A percentile compares a stretch with the other conserved stretches of the same genome.
phyloP scores from a whole-genome alignment of 2,113 vertebrate species.

The Hypomesus transpacificus region DNA sequence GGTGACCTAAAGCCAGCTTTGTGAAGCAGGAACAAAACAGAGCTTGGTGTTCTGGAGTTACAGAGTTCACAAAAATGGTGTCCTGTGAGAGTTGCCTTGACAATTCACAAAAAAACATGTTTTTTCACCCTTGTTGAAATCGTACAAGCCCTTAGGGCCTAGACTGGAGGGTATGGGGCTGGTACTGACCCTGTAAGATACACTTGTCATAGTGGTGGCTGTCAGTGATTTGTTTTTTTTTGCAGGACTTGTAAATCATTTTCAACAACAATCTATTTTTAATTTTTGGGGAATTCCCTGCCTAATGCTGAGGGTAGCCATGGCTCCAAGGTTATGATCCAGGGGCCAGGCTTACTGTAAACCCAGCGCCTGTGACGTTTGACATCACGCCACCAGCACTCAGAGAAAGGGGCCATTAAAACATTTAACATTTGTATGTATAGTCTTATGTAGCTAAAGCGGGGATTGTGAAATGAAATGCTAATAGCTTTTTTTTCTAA shows the following conservation, averaged over 20 bases:
- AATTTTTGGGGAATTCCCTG: no score
- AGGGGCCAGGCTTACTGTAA: not conserved
- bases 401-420: not conserved
- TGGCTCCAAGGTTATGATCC: not conserved
- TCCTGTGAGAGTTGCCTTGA: not conserved
- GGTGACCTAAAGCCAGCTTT: not conserved
- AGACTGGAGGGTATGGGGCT: not conserved
- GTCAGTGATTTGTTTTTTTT: no score
- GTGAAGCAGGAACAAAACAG: not conserved
- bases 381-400: not conserved
- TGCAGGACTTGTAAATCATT: no score
- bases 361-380: not conserved
- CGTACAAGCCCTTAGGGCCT: not conserved
- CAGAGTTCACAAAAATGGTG: not conserved
- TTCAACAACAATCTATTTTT: no score
- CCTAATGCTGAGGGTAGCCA: not conserved
- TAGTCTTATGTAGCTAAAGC: slow-evolving; percentile 10
- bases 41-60: not conserved
- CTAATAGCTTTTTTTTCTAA: slow-evolving; percentile 20
- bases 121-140: not conserved
- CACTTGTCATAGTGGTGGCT: no score
- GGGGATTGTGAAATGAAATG: slow-evolving; percentile 14
- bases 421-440: slow-evolving; percentile 25
- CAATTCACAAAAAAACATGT: not conserved
- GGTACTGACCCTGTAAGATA: no score